Base-by-base conservation (phyloP, 1,140 invertebrate species). In the Aphelinus certus region DNA sequence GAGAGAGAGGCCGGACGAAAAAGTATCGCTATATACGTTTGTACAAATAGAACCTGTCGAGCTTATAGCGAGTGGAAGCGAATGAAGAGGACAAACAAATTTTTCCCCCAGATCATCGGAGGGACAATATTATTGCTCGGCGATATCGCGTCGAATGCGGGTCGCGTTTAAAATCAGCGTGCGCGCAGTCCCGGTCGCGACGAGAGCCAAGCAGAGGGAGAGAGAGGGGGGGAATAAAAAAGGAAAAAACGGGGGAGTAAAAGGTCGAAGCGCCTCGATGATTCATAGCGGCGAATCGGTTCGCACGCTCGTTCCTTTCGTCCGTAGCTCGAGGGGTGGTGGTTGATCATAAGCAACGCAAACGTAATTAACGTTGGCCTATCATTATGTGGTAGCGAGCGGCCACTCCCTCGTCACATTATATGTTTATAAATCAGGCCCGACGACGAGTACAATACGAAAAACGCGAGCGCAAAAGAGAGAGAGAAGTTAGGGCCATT, bases 381-480 rank as follows among this genome's bases (percentile, higher is more conserved):
- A 88, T 87, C 84, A 88, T 88, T 88, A 88, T 88, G 85, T 88
- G 86, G 87, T 88, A 88, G 87, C 87, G 83, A 80, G 81, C 75
- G 69, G 79, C 87, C 86, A 87, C 86, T 86, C 87, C 87, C 86
- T 85, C 87, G 86, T 88, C 87, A 88, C 84, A 88, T 88, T 88
- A 88, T 88, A 88, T 88, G 85, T 88, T 88, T 88, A 88, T 88
- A 88, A 88, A 88, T 88, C 86, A 88, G 86, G 75, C 49, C 81
- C 78, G 79, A 81, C 80, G 81, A 83, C 81, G 79, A 82, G 81
- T 81, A 82, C 78, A 83, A 78, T 78, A 84, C 77, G 79, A 79
- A 78, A 69, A 74, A 77, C 55, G 60, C 68, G 65, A 72, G 53
- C 26, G 26, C 42, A 53, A 68, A 69, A 70, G 5, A 64, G 47